Evolutionary conservation across 2,113 vertebrate species (phyloP), one percentile per base, ranked within the genome.

Genomic region (Catharus fuscescens): DNA sequence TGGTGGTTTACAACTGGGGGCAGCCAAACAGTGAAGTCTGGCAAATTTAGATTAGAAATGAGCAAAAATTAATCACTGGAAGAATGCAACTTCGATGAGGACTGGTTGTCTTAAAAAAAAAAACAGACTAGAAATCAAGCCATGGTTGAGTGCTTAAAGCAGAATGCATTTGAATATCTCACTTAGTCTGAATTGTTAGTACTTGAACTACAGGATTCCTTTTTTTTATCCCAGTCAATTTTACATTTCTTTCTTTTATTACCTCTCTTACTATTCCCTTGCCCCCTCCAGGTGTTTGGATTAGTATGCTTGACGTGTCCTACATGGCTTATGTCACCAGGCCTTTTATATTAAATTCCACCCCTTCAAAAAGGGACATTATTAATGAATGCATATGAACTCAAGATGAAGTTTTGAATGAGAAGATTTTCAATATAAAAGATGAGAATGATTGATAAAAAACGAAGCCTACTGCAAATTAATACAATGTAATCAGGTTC

Each of bases 241-340:
- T 80, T 72, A 26, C 10, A 36, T 72, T 92, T 87, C 21, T 91
- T 16, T 45, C 5, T 67, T 87, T 64, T 81, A 18, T 76, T 85
- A 14, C 10, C 4, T 54, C 14, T 9, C 10, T 71, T 92, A 67
- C 16, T 71, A 28, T 29, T 9, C 25, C 4, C 14, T 52, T 88
- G 12, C 3, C 10, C 9, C 9, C 14, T 83, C 45, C 74, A 83
- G 50, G 11, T 64, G 21, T 36, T 74, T 67, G n/a, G 19, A 61
- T 86, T 64, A 69, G 16, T 15, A 29, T 42, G 25, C 76, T 72
- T 36, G 17, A 84, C 2, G 0, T 34, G 72, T 72, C 28, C 48
- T 86, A 53, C 16, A 26, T 1, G 1, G 38, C 5, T 83, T 61
- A 69, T n/a, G 29, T 44, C 64, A 84, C 7, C 0, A 0, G 29